A percentile compares a stretch with the other conserved stretches of the same genome.
phyloP scores from a whole-genome alignment of 2,113 vertebrate genomes.

The Oncorhynchus tshawytscha region DNA sequence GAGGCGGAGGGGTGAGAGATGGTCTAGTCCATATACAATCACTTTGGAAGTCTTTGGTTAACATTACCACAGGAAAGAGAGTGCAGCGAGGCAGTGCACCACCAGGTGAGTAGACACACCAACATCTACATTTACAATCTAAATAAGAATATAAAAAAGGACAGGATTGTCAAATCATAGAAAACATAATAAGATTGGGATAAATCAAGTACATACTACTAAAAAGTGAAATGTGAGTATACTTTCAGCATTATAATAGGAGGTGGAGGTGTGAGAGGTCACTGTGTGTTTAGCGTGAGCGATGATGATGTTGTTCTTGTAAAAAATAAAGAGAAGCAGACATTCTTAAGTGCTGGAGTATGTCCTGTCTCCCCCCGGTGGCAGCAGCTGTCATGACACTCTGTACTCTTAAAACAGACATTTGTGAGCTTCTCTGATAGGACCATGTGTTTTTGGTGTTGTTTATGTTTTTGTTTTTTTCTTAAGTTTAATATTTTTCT shows the following conservation, averaged over 20 bases:
- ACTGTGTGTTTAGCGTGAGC: constrained; percentile 19
- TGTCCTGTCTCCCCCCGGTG: constrained; percentile 69
- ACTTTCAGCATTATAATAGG: background rate
- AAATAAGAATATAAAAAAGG: constrained; percentile 17
- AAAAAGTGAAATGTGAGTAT: background rate
- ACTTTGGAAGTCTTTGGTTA: constrained; percentile 80
- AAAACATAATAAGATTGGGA: constrained; percentile 23
- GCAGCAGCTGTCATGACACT: constrained; percentile 72
- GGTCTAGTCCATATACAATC: constrained; percentile 74
- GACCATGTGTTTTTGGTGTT: constrained; percentile 38
- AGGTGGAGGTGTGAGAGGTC: background rate
- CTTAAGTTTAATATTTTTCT: constrained; percentile 47
- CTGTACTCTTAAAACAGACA: constrained; percentile 69
- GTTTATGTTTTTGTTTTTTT: constrained; percentile 30
- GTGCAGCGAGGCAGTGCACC: constrained; percentile 44
- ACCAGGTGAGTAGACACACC: constrained; percentile 35
- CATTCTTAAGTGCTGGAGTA: constrained; percentile 52
- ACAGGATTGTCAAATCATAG: constrained; percentile 74
- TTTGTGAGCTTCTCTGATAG: constrained; percentile 81
- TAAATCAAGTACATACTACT: too few relatives aligned
- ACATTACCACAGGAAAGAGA: constrained; percentile 63
- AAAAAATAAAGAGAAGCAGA: constrained; percentile 43
- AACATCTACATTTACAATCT: constrained; percentile 46
- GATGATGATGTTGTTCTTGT: background rate
- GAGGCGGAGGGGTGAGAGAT: constrained; percentile 49